Evolutionary conservation across 2,888 invertebrate species (phyloP).

Genomic region (Apamea anceps): DNA sequence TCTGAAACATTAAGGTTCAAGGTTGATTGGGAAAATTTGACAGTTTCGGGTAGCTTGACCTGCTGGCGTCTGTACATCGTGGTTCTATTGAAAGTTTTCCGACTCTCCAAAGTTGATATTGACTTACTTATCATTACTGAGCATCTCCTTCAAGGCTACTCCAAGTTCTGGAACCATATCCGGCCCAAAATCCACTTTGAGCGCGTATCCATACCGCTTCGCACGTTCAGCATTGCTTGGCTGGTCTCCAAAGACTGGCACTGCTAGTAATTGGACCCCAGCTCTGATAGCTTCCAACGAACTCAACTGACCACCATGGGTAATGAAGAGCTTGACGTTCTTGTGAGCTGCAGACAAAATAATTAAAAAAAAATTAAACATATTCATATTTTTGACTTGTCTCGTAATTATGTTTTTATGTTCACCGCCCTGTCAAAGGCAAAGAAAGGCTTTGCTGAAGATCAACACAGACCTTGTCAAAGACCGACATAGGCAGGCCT

Average conservation of each 20-base stretch:
- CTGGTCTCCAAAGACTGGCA: conserved; percentile 83
- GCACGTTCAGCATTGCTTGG: conserved; percentile 75
- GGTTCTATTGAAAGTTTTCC: not conserved
- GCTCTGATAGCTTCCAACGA: conserved; percentile 72
- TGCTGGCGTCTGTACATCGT: no score
- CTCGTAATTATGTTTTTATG: not conserved
- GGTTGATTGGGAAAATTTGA: no score
- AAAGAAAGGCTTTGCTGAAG: not conserved
- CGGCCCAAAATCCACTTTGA: conserved; percentile 64
- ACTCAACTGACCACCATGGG: conserved; percentile 77
- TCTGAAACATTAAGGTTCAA: no score
- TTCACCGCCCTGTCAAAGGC: not conserved
- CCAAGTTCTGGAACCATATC: conserved; percentile 71
- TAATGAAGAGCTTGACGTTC: conserved; percentile 74
- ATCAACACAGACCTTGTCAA: no score
- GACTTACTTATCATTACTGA: conserved; percentile 72
- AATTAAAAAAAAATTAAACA: no score
- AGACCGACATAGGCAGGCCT: not conserved
- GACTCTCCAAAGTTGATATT: no score
- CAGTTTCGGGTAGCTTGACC: no score
- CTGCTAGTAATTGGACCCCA: conserved; percentile 78
- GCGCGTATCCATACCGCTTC: conserved; percentile 70
- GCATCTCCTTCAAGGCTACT: conserved; percentile 71
- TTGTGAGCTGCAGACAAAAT: conserved; percentile 69
- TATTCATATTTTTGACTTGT: not conserved